These are phyloP conservation scores for Zeugodacus cucurbitae DNA, from an alignment of 1,140 invertebrate genomes.

Conservation along the genomic window DNA sequence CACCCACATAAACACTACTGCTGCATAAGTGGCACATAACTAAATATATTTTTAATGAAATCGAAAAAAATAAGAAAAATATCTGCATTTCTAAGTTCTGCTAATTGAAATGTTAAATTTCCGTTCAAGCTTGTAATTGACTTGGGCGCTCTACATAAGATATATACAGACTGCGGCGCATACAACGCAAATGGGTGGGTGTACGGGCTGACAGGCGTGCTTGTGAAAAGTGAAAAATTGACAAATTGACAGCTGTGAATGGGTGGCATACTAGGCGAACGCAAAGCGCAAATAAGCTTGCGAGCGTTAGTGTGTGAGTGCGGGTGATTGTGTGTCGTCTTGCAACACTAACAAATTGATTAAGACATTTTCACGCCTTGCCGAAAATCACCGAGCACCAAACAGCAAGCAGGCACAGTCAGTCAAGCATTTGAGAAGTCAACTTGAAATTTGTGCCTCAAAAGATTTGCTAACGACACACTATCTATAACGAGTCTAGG, in stretches of 20 bases:
- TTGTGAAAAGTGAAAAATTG: conserved; percentile 33
- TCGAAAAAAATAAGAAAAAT: not conserved
- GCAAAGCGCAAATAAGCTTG: not conserved
- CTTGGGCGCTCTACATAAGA: conserved; percentile 43
- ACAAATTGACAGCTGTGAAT: conserved; percentile 34
- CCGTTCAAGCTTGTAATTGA: conserved; percentile 65
- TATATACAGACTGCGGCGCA: not conserved
- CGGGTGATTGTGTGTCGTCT: not conserved
- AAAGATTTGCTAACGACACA: conserved; percentile 34
- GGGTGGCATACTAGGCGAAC: not conserved
- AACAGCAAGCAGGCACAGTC: not conserved
- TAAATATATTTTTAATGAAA: not conserved
- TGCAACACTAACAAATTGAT: conserved; percentile 36
- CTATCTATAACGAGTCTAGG: not conserved
- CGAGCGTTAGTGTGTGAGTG: not conserved
- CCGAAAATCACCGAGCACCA: conserved; percentile 14
- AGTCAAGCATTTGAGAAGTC: conserved; percentile 25
- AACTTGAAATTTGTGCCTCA: conserved; percentile 38
- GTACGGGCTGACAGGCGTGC: not conserved
- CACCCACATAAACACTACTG: conserved; percentile 8
- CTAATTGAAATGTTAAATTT: conserved; percentile 65
- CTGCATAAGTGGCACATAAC: not conserved
- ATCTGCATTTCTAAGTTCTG: conserved; percentile 41
- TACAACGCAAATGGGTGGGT: not conserved
- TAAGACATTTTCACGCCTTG: conserved; percentile 38